Evolutionary conservation across 1,140 invertebrate species (phyloP).

Genomic region (Meloidogyne chitwoodi): DNA sequence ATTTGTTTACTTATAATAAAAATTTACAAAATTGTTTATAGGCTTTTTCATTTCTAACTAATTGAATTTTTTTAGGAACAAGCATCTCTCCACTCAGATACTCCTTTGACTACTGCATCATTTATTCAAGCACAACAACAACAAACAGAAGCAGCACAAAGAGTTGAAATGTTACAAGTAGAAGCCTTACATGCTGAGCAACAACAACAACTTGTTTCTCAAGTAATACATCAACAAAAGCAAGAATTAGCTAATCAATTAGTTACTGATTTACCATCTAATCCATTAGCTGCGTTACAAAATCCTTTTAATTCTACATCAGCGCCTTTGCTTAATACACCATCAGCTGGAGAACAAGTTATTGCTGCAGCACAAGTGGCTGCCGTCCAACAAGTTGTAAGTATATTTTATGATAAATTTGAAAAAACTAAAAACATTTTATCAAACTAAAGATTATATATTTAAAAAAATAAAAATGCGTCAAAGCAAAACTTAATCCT

Average conservation of each 20-base stretch:
- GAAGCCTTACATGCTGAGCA: background rate
- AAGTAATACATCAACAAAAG: background rate
- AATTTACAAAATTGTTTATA: too few species aligned
- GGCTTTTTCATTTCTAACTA: background rate
- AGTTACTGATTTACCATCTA: background rate
- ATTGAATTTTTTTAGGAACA: background rate
- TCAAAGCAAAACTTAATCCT: background rate
- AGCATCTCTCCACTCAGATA: background rate
- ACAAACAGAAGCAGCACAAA: background rate
- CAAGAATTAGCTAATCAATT: background rate
- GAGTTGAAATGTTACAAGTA: background rate
- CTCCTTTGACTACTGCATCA: background rate
- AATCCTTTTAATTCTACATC: constrained; percentile 1
- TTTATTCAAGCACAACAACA: background rate
- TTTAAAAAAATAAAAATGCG: too few species aligned
- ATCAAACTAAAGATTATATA: too few species aligned
- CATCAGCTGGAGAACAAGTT: constrained; percentile 23
- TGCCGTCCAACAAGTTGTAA: constrained; percentile 14
- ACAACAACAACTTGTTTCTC: background rate
- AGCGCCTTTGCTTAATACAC: constrained; percentile 9
- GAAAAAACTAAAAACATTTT: too few species aligned
- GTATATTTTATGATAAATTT: background rate
- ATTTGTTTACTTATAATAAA: too few species aligned
- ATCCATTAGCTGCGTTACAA: background rate
- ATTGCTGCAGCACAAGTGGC: constrained; percentile 22